phyloP scores from a whole-genome alignment of 2,797 vertebrate genomes.

The Brachyrhaphis roseni region DNA sequence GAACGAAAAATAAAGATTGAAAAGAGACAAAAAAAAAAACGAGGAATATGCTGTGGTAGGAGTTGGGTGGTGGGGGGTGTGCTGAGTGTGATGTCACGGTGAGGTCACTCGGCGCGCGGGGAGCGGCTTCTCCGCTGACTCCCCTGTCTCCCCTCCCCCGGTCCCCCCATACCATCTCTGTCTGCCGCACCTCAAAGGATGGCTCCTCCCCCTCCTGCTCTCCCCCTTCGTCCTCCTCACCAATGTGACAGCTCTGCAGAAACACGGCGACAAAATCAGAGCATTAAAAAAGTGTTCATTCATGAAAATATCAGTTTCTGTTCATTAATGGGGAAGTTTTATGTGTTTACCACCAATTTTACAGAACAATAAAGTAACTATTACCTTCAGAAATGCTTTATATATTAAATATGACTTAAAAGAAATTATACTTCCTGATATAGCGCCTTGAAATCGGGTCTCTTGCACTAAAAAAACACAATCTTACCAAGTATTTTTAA shows the following conservation, averaged over 20 bases:
- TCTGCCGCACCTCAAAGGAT: conserved; percentile 90
- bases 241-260: conserved; percentile 92
- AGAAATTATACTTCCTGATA: too few relatives aligned
- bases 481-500: too few relatives aligned
- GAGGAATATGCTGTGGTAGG: conserved; percentile 31
- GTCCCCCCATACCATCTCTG: conserved; percentile 86
- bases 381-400: too few relatives aligned
- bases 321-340: neutral
- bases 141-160: conserved; percentile 79
- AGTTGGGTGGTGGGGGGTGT: conserved; percentile 54
- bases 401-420: too few relatives aligned
- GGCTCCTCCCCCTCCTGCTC: conserved; percentile 85
- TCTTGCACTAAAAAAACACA: too few relatives aligned
- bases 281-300: neutral
- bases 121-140: conserved; percentile 74
- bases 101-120: conserved; percentile 74
- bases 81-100: conserved; percentile 71
- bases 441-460: too few relatives aligned
- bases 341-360: too few relatives aligned
- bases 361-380: too few relatives aligned
- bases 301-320: neutral
- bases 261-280: neutral
- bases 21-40: conserved; percentile 30
- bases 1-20: conserved; percentile 16
- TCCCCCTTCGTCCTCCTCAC: conserved; percentile 86